Conservation (phyloP, 2,113 vertebrate genomes). For the Oreochromis niloticus region DNA sequence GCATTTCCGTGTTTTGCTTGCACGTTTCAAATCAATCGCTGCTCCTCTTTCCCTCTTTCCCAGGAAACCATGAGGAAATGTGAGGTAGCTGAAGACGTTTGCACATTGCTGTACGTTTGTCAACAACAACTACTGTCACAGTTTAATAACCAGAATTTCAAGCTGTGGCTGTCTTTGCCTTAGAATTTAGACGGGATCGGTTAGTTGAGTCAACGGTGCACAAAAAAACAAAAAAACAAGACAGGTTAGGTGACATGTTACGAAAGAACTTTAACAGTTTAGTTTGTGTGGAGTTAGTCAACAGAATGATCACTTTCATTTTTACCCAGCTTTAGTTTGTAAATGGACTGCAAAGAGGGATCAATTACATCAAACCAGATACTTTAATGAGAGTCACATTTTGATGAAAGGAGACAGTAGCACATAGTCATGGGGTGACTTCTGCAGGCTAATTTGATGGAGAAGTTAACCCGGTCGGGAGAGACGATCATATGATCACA, state of each 20-base stretch:
- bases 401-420: background rate
- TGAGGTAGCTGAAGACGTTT: background rate
- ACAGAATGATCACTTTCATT: background rate
- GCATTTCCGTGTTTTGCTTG: background rate
- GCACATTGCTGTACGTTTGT: background rate
- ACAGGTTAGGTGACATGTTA: constrained; percentile 38
- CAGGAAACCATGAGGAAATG: background rate
- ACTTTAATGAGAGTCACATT: constrained; percentile 7
- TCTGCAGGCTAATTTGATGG: background rate
- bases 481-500: background rate
- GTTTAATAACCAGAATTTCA: constrained; percentile 51
- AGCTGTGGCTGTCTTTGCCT: background rate
- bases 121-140: background rate
- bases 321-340: background rate
- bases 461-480: background rate
- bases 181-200: background rate
- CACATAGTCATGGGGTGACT: background rate
- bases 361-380: background rate
- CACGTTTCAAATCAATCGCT: background rate
- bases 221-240: background rate
- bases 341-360: background rate
- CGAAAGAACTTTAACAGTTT: background rate
- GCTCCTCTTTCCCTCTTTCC: background rate
- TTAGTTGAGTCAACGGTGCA: constrained; percentile 3
- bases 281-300: background rate